These are phyloP conservation scores for Achlya flavicornis DNA, from an alignment of 2,888 invertebrate genomes.

Conservation along the genomic window DNA sequence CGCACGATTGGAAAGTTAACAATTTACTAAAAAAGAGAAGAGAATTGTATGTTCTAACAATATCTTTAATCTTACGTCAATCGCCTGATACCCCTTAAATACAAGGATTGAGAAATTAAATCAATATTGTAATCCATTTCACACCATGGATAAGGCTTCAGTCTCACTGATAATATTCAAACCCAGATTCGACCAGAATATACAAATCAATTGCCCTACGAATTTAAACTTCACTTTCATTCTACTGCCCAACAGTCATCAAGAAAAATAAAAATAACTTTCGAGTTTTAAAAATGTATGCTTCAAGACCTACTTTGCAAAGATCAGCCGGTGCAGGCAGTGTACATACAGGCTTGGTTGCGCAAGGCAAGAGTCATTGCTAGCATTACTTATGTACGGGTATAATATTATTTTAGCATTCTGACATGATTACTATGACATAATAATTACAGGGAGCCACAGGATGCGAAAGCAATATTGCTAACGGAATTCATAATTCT, in stretches of 20 bases:
- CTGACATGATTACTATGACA: conserved; percentile 10
- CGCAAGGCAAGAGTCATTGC: conserved; percentile 22
- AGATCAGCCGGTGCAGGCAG: conserved; percentile 12
- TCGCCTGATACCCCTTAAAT: background rate
- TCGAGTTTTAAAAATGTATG: background rate
- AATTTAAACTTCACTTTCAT: background rate
- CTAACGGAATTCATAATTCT: no score
- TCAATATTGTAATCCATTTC: background rate
- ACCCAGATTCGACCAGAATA: background rate
- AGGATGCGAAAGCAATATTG: no score
- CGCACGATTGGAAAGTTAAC: conserved; percentile 38
- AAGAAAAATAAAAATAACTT: conserved; percentile 6
- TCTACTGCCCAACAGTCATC: background rate
- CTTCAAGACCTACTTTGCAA: conserved; percentile 10
- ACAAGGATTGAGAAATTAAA: background rate
- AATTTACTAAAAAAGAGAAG: conserved; percentile 7
- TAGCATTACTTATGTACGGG: conserved; percentile 12
- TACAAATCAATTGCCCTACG: background rate
- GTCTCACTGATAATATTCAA: no score
- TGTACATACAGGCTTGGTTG: conserved; percentile 22
- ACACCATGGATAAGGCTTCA: background rate
- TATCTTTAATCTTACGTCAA: conserved; percentile 10
- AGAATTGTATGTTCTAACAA: conserved; percentile 14
- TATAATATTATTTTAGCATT: conserved; percentile 8
- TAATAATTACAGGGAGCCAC: no score